phyloP scores from a whole-genome alignment of 2,888 invertebrate species.

The Drosophila subsilvestris region DNA sequence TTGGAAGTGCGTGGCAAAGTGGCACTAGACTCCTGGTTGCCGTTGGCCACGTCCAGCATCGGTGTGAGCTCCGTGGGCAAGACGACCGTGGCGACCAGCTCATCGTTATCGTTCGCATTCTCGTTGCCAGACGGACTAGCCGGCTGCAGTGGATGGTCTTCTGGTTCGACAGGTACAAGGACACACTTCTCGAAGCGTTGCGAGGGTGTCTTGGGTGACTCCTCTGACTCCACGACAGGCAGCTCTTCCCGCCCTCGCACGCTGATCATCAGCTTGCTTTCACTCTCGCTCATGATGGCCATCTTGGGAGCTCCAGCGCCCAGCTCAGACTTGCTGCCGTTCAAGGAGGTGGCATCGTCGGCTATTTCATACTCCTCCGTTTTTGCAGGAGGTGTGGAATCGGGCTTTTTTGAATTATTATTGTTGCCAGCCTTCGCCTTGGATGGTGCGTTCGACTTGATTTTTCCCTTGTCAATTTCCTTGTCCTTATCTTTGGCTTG shows the following conservation, averaged over 20 bases:
- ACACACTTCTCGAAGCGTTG: constrained; percentile 78
- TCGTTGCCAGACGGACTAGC: constrained; percentile 26
- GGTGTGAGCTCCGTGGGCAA: constrained; percentile 53
- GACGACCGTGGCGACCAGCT: constrained; percentile 21
- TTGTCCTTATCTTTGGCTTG: constrained; percentile 51
- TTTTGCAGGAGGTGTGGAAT: constrained; percentile 40
- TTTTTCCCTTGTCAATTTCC: constrained; percentile 36
- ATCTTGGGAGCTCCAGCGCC: constrained; percentile 83
- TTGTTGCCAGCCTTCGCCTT: constrained; percentile 47
- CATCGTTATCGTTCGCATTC: constrained; percentile 49
- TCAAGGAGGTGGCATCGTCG: constrained; percentile 85
- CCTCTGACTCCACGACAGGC: constrained; percentile 85
- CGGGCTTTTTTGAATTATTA: constrained; percentile 43
- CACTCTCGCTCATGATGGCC: constrained; percentile 84
- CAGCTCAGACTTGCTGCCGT: constrained; percentile 74
- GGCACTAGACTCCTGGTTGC: constrained; percentile 58
- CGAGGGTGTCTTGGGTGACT: constrained; percentile 48
- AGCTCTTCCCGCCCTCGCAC: constrained; percentile 90
- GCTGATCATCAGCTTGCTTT: constrained; percentile 84
- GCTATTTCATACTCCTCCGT: constrained; percentile 86
- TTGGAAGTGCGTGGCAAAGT: constrained; percentile 79
- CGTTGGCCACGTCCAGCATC: constrained; percentile 77
- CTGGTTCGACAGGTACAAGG: constrained; percentile 80
- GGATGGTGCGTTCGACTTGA: constrained; percentile 26
- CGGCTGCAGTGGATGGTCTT: constrained; percentile 81